Percentiles rank a stretch among this genome's conserved stretches.
phyloP scores from a whole-genome alignment of 2,113 vertebrate species.

The Danio rerio region DNA sequence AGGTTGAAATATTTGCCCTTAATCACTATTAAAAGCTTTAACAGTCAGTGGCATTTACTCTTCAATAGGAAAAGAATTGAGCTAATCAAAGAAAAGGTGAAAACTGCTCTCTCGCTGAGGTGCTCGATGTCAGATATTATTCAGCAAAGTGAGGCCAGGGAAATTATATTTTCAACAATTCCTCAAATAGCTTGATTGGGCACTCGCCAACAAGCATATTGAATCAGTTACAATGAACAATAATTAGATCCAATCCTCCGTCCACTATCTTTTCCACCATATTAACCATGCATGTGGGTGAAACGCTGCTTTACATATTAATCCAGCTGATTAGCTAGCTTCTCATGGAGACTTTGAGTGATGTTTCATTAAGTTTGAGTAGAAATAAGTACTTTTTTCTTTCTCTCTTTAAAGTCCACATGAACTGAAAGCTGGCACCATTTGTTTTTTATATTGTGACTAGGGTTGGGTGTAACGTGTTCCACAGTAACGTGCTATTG shows the following conservation, averaged over 20 bases:
- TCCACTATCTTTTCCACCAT: slow-evolving; percentile 44
- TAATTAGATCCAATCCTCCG: slow-evolving; percentile 69
- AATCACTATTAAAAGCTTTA: background rate
- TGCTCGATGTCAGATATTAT: slow-evolving; percentile 17
- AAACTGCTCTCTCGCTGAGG: background rate
- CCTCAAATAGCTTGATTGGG: slow-evolving; percentile 65
- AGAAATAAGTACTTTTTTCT: slow-evolving; percentile 6
- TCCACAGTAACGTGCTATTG: too few relatives aligned
- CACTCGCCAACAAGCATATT: slow-evolving; percentile 58
- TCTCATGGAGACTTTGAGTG: slow-evolving; percentile 56
- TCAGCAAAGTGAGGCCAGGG: slow-evolving; percentile 17
- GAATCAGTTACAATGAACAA: slow-evolving; percentile 72
- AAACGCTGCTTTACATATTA: slow-evolving; percentile 66
- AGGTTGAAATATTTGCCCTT: slow-evolving; percentile 6
- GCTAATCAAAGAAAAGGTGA: slow-evolving; percentile 8
- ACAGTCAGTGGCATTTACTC: background rate
- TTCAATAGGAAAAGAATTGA: background rate
- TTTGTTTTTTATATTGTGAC: too few relatives aligned
- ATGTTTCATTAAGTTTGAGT: slow-evolving; percentile 59
- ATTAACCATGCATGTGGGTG: slow-evolving; percentile 17
- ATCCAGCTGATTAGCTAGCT: slow-evolving; percentile 75
- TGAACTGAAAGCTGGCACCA: too few relatives aligned
- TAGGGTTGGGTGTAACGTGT: too few relatives aligned
- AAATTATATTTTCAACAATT: slow-evolving; percentile 57
- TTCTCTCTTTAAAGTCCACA: background rate